Conservation (phyloP, 2,113 vertebrate species). For the Oophaga pumilio region DNA sequence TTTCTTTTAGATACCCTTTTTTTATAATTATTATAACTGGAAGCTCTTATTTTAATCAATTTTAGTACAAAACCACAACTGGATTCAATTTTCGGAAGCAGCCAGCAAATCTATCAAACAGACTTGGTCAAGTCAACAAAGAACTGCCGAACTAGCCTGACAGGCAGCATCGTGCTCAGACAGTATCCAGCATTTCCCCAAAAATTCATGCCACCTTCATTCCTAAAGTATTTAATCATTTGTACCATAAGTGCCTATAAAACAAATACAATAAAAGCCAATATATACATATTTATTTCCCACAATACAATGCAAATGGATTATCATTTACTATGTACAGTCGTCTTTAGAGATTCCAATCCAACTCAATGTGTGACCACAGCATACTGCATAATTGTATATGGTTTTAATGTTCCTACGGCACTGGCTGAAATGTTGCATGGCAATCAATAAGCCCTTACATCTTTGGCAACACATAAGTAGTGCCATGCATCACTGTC, state of each 20-base stretch:
- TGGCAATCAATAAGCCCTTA: constrained; percentile 67
- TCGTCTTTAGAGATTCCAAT: neutral
- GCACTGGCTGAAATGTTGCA: constrained; percentile 62
- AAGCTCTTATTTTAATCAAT: constrained; percentile 46
- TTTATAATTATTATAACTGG: constrained; percentile 27
- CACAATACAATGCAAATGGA: neutral
- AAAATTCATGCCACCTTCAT: constrained; percentile 16
- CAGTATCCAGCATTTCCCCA: constrained; percentile 12
- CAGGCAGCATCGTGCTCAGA: constrained; percentile 26
- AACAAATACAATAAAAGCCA: neutral
- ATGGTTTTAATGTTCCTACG: constrained; percentile 58
- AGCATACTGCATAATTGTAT: constrained; percentile 49
- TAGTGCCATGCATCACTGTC: constrained; percentile 56
- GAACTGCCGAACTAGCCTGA: constrained; percentile 30
- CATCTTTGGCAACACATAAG: constrained; percentile 61
- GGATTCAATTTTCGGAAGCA: constrained; percentile 41
- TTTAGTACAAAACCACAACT: constrained; percentile 35
- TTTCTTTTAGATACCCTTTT: neutral
- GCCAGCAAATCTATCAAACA: constrained; percentile 50
- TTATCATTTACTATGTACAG: neutral
- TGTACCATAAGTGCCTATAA: neutral
- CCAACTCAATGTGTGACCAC: constrained; percentile 10
- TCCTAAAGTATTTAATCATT: constrained; percentile 24
- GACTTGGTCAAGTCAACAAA: constrained; percentile 41
- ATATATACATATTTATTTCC: neutral